These are phyloP conservation scores for Sebastes elongatus DNA, from an alignment of 2,797 vertebrate species.

Conservation along the genomic window DNA sequence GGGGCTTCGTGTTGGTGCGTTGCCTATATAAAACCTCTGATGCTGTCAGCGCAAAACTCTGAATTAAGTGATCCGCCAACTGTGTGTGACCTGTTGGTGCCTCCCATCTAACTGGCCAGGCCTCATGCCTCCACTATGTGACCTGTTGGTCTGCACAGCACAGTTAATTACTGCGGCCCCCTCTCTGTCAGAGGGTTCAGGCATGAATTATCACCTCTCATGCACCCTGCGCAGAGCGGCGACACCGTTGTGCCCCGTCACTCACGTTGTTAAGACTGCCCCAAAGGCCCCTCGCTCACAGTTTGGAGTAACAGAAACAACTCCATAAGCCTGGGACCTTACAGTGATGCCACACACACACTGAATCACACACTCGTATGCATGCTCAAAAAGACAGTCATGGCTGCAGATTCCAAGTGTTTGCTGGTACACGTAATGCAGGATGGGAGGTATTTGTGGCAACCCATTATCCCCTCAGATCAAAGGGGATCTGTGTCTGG, in stretches of 20 bases:
- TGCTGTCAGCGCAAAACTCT: slow-evolving; percentile 56
- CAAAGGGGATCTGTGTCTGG: slow-evolving; percentile 67
- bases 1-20: slow-evolving; percentile 8
- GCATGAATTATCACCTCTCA: slow-evolving; percentile 72
- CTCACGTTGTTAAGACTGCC: slow-evolving; percentile 35
- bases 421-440: slow-evolving; percentile 50
- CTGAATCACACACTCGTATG: not conserved
- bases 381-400: not conserved
- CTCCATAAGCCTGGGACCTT: slow-evolving; percentile 7
- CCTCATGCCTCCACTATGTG: slow-evolving; percentile 45
- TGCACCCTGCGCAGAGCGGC: slow-evolving; percentile 17
- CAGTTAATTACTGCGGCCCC: slow-evolving; percentile 61
- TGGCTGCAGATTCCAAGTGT: slow-evolving; percentile 39
- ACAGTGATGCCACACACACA: not conserved
- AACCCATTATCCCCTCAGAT: slow-evolving; percentile 72
- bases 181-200: slow-evolving; percentile 60
- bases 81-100: slow-evolving; percentile 43
- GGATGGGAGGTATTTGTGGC: slow-evolving; percentile 69
- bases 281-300: slow-evolving; percentile 12
- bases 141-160: slow-evolving; percentile 50
- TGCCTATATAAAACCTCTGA: slow-evolving; percentile 59
- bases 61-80: slow-evolving; percentile 65
- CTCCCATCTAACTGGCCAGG: slow-evolving; percentile 28
- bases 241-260: slow-evolving; percentile 25
- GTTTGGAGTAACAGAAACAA: slow-evolving; percentile 33